phyloP scores from a whole-genome alignment of 2,888 invertebrate species.

The Ormyrus nitidulus region DNA sequence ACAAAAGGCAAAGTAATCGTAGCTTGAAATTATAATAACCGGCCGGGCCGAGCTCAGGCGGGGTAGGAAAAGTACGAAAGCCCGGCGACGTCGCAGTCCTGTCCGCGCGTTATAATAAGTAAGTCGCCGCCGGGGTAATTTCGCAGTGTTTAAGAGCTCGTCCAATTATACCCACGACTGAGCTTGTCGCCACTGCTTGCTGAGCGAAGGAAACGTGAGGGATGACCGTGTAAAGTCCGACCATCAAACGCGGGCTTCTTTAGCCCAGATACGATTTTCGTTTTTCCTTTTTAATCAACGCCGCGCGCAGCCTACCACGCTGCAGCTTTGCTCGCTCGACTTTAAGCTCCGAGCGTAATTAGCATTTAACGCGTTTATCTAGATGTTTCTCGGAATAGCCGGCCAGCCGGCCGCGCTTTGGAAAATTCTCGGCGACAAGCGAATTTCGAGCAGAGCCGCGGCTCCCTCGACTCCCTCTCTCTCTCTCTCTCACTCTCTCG shows the following conservation, averaged over 20 bases:
- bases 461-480: not conserved
- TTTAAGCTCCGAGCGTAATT: conserved; percentile 38
- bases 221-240: conserved; percentile 64
- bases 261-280: conserved; percentile 22
- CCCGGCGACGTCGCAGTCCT: conserved; percentile 42
- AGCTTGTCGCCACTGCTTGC: conserved; percentile 62
- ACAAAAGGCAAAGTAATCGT: conserved; percentile 72
- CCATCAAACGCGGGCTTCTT: conserved; percentile 60
- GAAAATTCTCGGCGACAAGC: conserved; percentile 40
- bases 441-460: conserved; percentile 23
- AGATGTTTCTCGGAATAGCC: conserved; percentile 4
- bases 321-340: not conserved
- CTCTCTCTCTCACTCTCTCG: not conserved
- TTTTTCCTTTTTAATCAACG: conserved; percentile 46
- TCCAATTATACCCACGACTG: conserved; percentile 71
- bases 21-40: conserved; percentile 72
- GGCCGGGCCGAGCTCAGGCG: conserved; percentile 60
- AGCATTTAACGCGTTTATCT: conserved; percentile 43
- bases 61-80: not conserved
- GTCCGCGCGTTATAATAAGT: conserved; percentile 67
- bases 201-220: conserved; percentile 61
- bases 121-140: conserved; percentile 72
- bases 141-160: conserved; percentile 71
- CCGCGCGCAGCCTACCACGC: not conserved
- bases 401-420: conserved; percentile 14